These are phyloP conservation scores for Isaurus tuberculatus DNA, from an alignment of 92 coral and sea anemone genomes.

Conservation along the genomic window DNA sequence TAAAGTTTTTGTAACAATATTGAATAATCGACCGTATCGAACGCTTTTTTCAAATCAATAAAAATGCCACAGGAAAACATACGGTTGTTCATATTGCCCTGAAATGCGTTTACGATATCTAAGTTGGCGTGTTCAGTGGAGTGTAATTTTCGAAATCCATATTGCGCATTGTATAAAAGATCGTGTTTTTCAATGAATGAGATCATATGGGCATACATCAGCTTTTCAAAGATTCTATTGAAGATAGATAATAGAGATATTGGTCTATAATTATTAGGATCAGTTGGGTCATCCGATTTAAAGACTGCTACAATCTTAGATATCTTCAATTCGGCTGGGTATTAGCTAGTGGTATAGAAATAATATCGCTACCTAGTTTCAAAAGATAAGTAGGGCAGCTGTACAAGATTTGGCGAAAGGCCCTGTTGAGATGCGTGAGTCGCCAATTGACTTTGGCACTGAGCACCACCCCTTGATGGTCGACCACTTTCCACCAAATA, in stretches of 20 bases:
- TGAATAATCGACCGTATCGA: background rate
- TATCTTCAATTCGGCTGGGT: conserved; percentile 23
- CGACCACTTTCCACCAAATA: too few relatives aligned
- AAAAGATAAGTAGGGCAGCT: conserved; percentile 14
- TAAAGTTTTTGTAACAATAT: background rate
- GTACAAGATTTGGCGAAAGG: too few relatives aligned
- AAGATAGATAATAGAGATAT: too few relatives aligned
- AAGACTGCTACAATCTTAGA: conserved; percentile 14
- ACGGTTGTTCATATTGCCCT: background rate
- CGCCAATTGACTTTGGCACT: too few relatives aligned
- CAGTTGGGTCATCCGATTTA: conserved; percentile 5
- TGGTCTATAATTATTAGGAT: background rate
- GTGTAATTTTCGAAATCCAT: background rate
- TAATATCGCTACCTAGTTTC: conserved; percentile 7
- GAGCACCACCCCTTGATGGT: too few relatives aligned
- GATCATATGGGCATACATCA: background rate
- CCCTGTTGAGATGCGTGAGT: too few relatives aligned
- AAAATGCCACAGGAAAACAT: background rate
- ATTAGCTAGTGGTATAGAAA: conserved; percentile 7
- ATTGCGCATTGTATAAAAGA: background rate
- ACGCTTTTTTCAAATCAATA: background rate
- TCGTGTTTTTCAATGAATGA: background rate
- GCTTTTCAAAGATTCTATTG: too few relatives aligned
- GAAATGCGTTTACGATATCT: background rate
- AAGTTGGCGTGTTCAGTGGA: background rate